These are phyloP conservation scores for Intellagama lesueurii DNA, from an alignment of 2,797 vertebrate genomes.

Conservation along the genomic window DNA sequence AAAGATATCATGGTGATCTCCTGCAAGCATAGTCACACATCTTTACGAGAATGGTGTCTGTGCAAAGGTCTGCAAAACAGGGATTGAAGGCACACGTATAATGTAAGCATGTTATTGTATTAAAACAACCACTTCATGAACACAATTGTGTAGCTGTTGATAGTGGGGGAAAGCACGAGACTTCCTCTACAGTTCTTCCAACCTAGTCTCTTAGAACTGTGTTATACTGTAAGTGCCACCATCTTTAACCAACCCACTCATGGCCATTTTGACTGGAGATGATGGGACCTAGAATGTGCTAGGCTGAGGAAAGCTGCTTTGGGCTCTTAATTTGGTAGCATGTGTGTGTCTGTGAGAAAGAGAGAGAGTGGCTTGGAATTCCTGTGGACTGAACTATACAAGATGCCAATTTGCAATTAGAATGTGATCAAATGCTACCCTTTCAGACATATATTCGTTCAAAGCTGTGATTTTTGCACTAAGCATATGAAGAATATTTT, in stretches of 20 bases:
- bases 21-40: background rate
- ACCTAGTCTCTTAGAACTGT: background rate
- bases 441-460: too few species aligned
- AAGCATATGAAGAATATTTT: too few species aligned
- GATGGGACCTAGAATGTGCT: too few species aligned
- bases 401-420: too few species aligned
- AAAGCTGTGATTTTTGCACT: too few species aligned
- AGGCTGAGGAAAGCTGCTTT: background rate
- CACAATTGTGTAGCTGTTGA: fast-evolving
- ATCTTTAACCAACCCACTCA: background rate
- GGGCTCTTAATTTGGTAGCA: background rate
- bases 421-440: too few species aligned
- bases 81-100: background rate
- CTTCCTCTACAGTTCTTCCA: background rate
- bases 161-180: background rate
- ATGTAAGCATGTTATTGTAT: too few species aligned
- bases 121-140: too few species aligned
- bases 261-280: background rate
- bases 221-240: background rate
- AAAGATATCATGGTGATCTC: background rate
- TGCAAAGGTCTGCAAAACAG: background rate
- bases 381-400: too few species aligned
- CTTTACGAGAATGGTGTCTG: background rate
- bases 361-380: background rate
- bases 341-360: background rate